Evolutionary conservation across 2,797 vertebrate genomes (phyloP), one percentile per base, ranked within the genome.

Genomic region (Thripadectes ignobilis): DNA sequence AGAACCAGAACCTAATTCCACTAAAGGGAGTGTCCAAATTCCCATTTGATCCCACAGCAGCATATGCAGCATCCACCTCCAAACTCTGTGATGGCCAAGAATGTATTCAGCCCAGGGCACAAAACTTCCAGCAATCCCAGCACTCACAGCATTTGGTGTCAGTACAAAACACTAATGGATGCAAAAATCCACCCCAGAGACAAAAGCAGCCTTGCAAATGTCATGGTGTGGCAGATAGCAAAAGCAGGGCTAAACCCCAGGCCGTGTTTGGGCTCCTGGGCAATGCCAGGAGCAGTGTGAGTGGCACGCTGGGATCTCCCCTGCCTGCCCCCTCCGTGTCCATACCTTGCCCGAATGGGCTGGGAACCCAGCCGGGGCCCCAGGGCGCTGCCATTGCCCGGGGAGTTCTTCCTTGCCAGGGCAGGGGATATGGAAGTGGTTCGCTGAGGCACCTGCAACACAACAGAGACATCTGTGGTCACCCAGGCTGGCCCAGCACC

Each of bases 361-460:
- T 99, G 99, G 27, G 99, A 98, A 92, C 99, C 98, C 17, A 99
- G 94, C 62, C 99, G 98, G 57, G 98, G 98, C 30, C 98, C 99
- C 61, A 99, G 97, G 30, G 99, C 99, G 14, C 97, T 98, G 67
- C 99, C 99, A 2, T 99, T 99, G 65, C 99, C 99, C 5, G 99
- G 98, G 77, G 99, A 99, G 97, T 99, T 99, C 97, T 99, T 99
- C 95, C 99, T 98, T 32, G 99, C 98, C 98, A 99, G 96, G 22
- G 99, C 99, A 67, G 99, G 99, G 91, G 99, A 99, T 97, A 99
- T 99, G 97, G 99, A 99, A 95, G 99, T 99, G 85, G 99, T 99
- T 98, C 99, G 98, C 96, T 99, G 99, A 98, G 99, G 99, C 97
- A 99, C 99, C 99, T 99, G 97, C 39, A 96, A 96, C 54, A 92